Evolutionary conservation across 2,113 vertebrate genomes (phyloP), one percentile per base, ranked within the genome.

Genomic region (Romanogobio albipinnatus): DNA sequence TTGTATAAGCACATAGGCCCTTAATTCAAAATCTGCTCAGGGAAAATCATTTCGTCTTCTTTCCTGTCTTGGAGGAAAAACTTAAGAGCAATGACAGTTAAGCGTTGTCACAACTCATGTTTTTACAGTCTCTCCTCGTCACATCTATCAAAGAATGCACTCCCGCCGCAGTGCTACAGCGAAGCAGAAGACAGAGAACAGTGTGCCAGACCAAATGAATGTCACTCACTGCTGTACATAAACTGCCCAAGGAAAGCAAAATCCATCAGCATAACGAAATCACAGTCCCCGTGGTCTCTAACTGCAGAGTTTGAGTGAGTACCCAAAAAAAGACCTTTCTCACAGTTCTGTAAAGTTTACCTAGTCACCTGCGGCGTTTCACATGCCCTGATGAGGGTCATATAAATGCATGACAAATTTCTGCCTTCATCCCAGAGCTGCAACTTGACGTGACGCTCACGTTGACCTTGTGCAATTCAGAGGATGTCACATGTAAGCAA

Each of bases 191-290:
- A 78, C 62, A 71, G 64, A 17, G 74, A 83, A 33, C 81, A 77
- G 82, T 76, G 45, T 86, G 85, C 76, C 85, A 86, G 61, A 83
- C 49, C 51, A 70, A 76, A 83, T 86, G 59, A 62, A 36, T 78
- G 62, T 86, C 85, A 83, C 61, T 59, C 45, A 70, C 51, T 71
- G 62, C 62, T 77, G 74, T 78, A 51, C n/a, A 79, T 73, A 73
- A 81, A 59, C 64, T 62, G 56, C 51, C 66, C 84, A 85, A 24
- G 49, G 84, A 76, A 78, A 85, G 78, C 56, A 80, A 81, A 47
- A 85, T 49, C 33, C 77, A 75, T 86, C 84, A 81, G 84, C 78
- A 86, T 61, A 86, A 82, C 59, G 10, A 64, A 45, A 81, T 62
- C 68, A 76, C 70, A 71, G 49, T 53, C 64, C 64, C 66, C 13